These are phyloP conservation scores for Petrocephalus sullivani DNA, from an alignment of 2,797 vertebrate genomes.

Conservation along the genomic window DNA sequence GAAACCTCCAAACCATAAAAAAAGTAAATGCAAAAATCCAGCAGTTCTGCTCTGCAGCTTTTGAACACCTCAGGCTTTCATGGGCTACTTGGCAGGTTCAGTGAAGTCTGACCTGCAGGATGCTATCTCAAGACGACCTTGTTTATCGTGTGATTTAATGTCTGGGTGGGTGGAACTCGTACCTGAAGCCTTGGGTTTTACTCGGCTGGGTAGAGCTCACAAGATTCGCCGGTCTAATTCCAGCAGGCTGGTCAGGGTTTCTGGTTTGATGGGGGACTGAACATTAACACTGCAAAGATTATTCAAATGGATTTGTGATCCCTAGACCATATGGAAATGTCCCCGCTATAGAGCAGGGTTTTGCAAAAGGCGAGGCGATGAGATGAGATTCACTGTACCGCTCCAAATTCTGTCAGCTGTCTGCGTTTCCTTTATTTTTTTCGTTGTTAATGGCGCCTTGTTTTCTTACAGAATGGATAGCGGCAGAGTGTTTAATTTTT, in stretches of 20 bases:
- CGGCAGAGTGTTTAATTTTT: not conserved
- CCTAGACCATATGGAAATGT: not conserved
- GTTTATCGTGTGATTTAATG: not conserved
- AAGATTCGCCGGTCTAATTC: not conserved
- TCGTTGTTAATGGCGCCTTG: not conserved
- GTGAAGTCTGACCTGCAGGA: not conserved
- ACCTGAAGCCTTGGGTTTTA: not conserved
- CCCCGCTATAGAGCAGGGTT: not conserved
- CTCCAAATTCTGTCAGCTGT: not conserved
- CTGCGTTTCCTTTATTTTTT: not conserved
- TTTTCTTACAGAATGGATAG: not conserved
- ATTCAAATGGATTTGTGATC: not conserved
- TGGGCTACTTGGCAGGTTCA: not conserved
- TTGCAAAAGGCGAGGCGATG: not conserved
- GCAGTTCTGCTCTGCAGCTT: not conserved
- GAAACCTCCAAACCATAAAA: not conserved
- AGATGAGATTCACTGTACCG: not conserved
- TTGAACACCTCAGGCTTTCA: not conserved
- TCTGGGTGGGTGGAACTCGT: not conserved
- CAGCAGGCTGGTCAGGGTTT: not conserved
- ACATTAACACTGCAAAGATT: not conserved
- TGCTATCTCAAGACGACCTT: not conserved
- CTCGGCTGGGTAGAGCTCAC: not conserved
- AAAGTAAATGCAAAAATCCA: not conserved
- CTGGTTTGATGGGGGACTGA: not conserved